phyloP scores from a whole-genome alignment of 2,113 vertebrate genomes.

The Rhynchomys soricoides region DNA sequence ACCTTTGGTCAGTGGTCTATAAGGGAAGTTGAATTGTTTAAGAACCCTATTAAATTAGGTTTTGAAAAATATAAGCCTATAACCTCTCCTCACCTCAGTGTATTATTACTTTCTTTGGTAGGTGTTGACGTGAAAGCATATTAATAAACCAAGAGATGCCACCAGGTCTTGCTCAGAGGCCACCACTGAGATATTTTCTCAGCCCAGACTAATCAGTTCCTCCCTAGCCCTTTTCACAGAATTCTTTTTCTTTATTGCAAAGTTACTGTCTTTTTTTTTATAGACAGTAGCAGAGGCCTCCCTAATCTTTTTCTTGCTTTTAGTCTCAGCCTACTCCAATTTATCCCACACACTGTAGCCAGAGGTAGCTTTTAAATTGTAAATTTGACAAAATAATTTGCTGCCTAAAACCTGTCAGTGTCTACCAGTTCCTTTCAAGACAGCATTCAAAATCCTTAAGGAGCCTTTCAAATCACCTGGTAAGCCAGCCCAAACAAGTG shows the following conservation, averaged over 20 bases:
- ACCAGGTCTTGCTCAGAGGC: background rate
- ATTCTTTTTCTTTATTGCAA: background rate
- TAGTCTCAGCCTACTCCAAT: conserved; percentile 2
- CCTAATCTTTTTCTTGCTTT: conserved; percentile 6
- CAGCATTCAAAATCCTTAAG: conserved; percentile 31
- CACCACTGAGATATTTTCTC: background rate
- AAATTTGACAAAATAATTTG: conserved; percentile 70
- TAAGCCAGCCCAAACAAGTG: conserved; percentile 23
- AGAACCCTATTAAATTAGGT: no score
- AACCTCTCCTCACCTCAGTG: accelerated
- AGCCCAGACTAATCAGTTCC: background rate
- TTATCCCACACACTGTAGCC: background rate
- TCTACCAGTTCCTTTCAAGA: conserved; percentile 38
- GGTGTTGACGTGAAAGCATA: accelerated
- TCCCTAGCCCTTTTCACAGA: accelerated
- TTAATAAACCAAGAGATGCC: background rate
- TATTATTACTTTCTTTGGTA: background rate
- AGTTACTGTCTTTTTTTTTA: background rate
- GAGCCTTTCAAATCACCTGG: conserved; percentile 60
- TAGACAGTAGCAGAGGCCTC: background rate
- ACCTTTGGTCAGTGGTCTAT: no score
- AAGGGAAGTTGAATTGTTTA: no score
- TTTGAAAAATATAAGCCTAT: no score
- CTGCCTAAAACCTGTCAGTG: conserved; percentile 61
- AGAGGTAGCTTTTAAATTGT: conserved; percentile 67